Evolutionary conservation across 2,113 vertebrate species (phyloP), one percentile per base, ranked within the genome.

Genomic region (Amphiprion percula): DNA sequence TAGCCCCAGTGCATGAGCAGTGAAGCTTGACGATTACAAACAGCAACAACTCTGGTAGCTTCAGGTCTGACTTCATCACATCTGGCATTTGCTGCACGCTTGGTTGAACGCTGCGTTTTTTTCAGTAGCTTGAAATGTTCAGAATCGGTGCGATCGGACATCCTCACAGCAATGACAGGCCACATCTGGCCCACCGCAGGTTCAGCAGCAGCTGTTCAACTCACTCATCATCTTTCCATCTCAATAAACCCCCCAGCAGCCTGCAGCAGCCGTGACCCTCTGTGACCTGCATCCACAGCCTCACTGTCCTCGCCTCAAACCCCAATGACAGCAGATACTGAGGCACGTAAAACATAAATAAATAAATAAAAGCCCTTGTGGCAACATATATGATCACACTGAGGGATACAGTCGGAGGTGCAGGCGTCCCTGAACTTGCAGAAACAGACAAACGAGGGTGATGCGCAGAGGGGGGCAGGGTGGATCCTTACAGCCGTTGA

Each of bases 401-500:
- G 41, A 61, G 63, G 19, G 44, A 49, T 1, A 19, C 54, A 60
- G 46, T 11, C 53, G 30, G 62, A 15, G 9, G 21, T 52, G 21
- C 37, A 24, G 66, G n/a, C 21, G 14, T 50, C 26, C 10, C 0
- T 69, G 30, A 82, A 85, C 77, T 56, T 81, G 56, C 37, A 55
- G 19, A 46, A 37, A 60, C 9, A 79, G 53, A 59, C 5, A 55
- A 33, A 82, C 83, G 54, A 28, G 68, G 55, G 52, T 33, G 62
- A 62, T 23, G 54, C 30, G 10, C 2, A 59, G 56, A 69, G 69
- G 65, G 17, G 66, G 68, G 70, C 63, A 26, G 68, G 80, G 77
- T 41, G 77, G 30, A 69, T 76, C 67, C 97, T 98, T 95, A 99
- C 98, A 97, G 93, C 98, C 97, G 0, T 99, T 99, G 78, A 99